Percentiles rank a stretch among this genome's conserved stretches.
Conservation (phyloP, 2,888 invertebrate species). For the Plebejus anna region DNA sequence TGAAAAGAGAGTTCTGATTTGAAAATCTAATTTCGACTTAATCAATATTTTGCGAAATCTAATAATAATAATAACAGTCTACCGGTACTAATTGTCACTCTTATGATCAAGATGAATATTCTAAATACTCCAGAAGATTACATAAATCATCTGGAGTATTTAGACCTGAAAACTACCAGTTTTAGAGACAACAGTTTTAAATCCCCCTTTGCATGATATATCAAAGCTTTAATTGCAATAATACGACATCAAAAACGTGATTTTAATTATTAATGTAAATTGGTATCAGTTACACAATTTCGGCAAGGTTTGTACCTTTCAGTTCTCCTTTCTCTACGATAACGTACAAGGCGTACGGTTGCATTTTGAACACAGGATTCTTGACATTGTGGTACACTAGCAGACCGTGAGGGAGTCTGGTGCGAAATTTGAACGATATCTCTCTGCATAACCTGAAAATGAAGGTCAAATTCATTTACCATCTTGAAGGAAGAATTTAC, state of each 20-base stretch:
- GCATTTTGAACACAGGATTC: conserved; percentile 89
- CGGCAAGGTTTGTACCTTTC: conserved; percentile 71
- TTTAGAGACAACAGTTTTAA: too few species aligned
- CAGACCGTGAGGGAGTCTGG: conserved; percentile 91
- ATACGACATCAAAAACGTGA: neutral
- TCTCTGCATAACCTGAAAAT: conserved; percentile 87
- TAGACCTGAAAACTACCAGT: too few species aligned
- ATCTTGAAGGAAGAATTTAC: too few species aligned
- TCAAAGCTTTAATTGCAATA: neutral
- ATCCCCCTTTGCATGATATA: too few species aligned
- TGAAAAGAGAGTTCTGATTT: too few species aligned
- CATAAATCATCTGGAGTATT: too few species aligned
- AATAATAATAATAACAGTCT: too few species aligned
- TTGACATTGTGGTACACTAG: conserved; percentile 95
- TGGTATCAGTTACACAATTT: neutral
- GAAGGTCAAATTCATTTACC: neutral
- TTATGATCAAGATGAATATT: too few species aligned
- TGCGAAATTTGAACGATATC: conserved; percentile 93
- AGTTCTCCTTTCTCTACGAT: conserved; percentile 95
- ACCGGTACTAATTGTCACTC: too few species aligned
- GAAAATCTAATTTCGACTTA: too few species aligned
- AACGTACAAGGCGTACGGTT: conserved; percentile 93
- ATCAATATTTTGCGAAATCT: too few species aligned
- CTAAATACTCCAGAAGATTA: too few species aligned
- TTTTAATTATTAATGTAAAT: neutral